Conservation (phyloP, 1,140 invertebrate species). For the Nephotettix cincticeps region DNA sequence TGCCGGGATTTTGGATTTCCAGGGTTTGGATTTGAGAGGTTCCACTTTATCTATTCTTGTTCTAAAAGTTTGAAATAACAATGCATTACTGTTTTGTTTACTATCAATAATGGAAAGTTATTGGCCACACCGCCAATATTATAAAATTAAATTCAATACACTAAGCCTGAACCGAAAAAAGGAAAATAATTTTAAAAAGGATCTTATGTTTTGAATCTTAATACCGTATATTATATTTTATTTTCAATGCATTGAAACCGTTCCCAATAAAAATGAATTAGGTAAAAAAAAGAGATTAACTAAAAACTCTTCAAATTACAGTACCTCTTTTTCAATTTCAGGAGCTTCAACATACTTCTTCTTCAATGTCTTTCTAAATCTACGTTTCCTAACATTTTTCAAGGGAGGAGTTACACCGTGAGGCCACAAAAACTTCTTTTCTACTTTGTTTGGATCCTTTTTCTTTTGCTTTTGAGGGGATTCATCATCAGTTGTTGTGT, state of each 20-base stretch:
- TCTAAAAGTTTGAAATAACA: slow-evolving; percentile 42
- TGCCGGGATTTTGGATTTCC: too few species aligned
- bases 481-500: slow-evolving; percentile 75
- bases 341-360: slow-evolving; percentile 97
- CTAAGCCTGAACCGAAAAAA: too few species aligned
- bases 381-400: slow-evolving; percentile 90
- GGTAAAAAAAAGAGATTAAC: too few species aligned
- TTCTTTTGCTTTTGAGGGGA: slow-evolving; percentile 82
- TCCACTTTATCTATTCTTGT: too few species aligned
- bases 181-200: too few species aligned
- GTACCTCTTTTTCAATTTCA: slow-evolving; percentile 95
- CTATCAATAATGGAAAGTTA: neutral
- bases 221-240: neutral
- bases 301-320: neutral
- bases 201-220: too few species aligned
- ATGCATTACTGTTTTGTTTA: slow-evolving; percentile 94
- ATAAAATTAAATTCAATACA: too few species aligned
- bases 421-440: slow-evolving; percentile 91
- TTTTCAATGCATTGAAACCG: too few species aligned
- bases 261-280: too few species aligned
- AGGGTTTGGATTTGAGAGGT: too few species aligned
- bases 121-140: too few species aligned
- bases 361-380: slow-evolving; percentile 93
- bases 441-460: slow-evolving; percentile 87
- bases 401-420: slow-evolving; percentile 93